Base-by-base conservation (phyloP, 2,888 invertebrate genomes). In the Rhingia rostrata region DNA sequence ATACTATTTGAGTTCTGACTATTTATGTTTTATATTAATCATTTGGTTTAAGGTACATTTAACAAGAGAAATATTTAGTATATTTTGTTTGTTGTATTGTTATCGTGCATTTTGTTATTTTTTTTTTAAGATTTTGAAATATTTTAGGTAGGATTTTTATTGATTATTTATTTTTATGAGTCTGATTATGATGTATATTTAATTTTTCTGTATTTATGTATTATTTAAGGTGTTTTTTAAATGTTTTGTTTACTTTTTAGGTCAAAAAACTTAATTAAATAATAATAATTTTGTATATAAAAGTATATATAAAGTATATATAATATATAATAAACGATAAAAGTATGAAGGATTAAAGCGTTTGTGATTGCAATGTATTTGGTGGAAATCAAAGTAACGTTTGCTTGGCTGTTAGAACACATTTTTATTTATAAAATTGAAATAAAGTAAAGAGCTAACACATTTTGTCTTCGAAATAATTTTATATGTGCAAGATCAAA, bases 31-130 rank as follows among this genome's bases (percentile, higher is more conserved):
- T 22, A 22, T 22, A 22, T 22, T 22, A 22, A 67, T 53, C 12
- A 66, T 47, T 35, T 49, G 41, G 45, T 61, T 60, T 12, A 66
- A 73, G 69, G 74, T 84, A 80, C 66, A 64, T 84, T 79, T 75
- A 80, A 80, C 63, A 35, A 77, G 66, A 70, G 12, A 54, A 67
- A 7, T 53, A 30, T 43, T 70, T 47, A 53, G 54, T n/a, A 10
- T 12, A 47, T n/a, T 67, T 72, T 5, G 33, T 35, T 53, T 73
- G 41, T 51, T 60, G 53, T 47, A 39, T 53, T 32, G 33, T 66
- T 72, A 56, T 32, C 45, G 82, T 82, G 82, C 81, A 58, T 69
- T 82, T 60, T 54, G 60, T 49, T 47, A 32, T 6, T 60, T 69
- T 37, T 10, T 37, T 53, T 35, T 72, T 77, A 56, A 32, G 45